Percentiles rank a stretch among this genome's conserved stretches.
Conservation (phyloP, 2,113 vertebrate species). For the Cyprinus carpio region DNA sequence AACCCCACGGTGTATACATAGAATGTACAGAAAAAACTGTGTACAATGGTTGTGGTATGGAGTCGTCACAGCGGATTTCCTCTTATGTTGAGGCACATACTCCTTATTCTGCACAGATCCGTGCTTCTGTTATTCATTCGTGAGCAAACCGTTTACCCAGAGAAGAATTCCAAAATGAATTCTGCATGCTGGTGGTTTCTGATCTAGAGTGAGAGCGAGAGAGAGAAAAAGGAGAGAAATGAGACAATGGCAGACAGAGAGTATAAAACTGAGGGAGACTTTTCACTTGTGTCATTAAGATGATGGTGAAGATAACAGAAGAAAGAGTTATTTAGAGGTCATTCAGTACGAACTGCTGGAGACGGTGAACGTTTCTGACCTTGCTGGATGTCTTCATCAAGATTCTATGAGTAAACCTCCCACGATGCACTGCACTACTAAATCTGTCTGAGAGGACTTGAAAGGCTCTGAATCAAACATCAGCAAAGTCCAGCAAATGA, state of each 20-base stretch:
- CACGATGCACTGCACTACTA: slow-evolving; percentile 11
- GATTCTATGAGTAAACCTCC: neutral
- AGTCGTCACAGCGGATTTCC: slow-evolving; percentile 8
- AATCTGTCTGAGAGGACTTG: neutral
- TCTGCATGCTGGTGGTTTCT: slow-evolving; percentile 27
- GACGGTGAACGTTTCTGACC: neutral
- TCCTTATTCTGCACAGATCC: slow-evolving; percentile 1
- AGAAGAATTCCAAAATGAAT: slow-evolving; percentile 18
- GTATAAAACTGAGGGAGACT: neutral
- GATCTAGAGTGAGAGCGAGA: neutral
- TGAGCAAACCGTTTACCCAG: slow-evolving; percentile 25
- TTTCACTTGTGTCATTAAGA: slow-evolving; percentile 39
- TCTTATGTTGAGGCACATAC: neutral
- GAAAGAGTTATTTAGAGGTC: slow-evolving; percentile 5
- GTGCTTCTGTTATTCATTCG: slow-evolving; percentile 28
- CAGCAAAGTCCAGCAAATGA: neutral
- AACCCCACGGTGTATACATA: neutral
- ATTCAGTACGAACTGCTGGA: slow-evolving; percentile 24
- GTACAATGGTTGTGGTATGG: neutral
- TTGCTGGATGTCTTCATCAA: slow-evolving; percentile 6
- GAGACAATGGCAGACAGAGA: neutral
- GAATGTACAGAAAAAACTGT: neutral
- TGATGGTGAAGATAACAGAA: slow-evolving; percentile 36
- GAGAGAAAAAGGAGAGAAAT: neutral
- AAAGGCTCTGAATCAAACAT: neutral